Base-by-base conservation (phyloP, 2,113 vertebrate species). In the Setophaga kirtlandii region DNA sequence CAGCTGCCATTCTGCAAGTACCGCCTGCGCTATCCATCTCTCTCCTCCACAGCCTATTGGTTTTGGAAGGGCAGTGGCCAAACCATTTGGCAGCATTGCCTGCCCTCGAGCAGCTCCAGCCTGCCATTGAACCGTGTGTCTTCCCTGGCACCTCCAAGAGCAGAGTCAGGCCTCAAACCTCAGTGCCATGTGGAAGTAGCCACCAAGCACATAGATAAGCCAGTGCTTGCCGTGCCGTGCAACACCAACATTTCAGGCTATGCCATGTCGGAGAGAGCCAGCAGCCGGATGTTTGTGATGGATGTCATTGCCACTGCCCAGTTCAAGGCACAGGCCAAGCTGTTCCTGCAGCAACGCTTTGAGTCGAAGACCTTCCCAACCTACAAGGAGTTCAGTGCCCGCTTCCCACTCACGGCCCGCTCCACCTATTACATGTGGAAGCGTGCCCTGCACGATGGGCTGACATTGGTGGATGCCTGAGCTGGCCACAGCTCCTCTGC, bases 381-480 rank as follows among this genome's bases (percentile, higher is more conserved):
- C 3, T 99, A 99, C 93, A 99, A 99, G 91, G 99, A 99, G 94
- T 99, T 99, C 95, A 98, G 99, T 6, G 98, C 98, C 12, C 99
- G 98, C 85, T 99, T 99, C 69, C 99, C 99, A 0, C 98, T 99
- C 77, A 99, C 99, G 0, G 99, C 99, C 2, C 99, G 99, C 39
- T 99, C 99, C 3, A 99, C 99, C 5, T 99, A 99, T 94, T 99
- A 99, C 98, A 99, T 99, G 99, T 99, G 99, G 99, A 99, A 99
- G 92, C 98, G 99, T 4, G 99, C 99, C 4, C 93, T 99, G 94
- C 98, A 99, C 0, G 99, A 99, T 1, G 99, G 99, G 16, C 98
- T 99, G 80, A 99, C 99, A 0, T 96, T 99, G 22, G 98, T 99
- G 64, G 99, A 99, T 58, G 97, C 98, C 39, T 99, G 96, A 98